These are phyloP conservation scores for Echinops telfairi DNA, from an alignment of 2,113 vertebrate species.

Conservation along the genomic window DNA sequence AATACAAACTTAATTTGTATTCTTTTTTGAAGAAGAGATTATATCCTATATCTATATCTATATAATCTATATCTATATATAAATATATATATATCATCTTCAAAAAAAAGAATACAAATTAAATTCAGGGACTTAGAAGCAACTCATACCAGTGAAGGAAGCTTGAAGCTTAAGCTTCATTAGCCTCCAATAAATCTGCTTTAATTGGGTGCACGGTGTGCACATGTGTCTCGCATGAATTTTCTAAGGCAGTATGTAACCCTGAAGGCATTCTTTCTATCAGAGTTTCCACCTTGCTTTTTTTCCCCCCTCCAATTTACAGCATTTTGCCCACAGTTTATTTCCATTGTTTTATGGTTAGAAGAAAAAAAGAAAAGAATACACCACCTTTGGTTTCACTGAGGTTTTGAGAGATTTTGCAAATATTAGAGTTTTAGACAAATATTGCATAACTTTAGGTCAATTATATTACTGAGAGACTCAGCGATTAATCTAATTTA, in stretches of 20 bases:
- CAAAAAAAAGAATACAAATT: background rate
- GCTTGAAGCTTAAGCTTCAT: conserved; percentile 4
- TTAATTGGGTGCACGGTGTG: background rate
- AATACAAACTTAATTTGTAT: no score
- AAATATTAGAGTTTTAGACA: background rate
- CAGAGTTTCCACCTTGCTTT: background rate
- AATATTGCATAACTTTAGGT: background rate
- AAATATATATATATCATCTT: background rate
- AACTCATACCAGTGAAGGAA: background rate
- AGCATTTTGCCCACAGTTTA: background rate
- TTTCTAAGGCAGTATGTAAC: background rate
- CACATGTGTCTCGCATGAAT: background rate
- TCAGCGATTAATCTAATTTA: background rate
- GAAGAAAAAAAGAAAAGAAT: background rate
- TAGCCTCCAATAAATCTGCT: background rate
- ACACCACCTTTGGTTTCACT: background rate
- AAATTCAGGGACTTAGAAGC: background rate
- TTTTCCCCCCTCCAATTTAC: background rate
- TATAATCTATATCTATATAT: no score
- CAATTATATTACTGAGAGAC: background rate
- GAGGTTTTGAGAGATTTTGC: background rate
- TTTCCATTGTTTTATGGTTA: background rate
- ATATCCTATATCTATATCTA: no score
- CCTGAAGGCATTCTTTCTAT: background rate
- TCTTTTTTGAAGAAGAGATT: no score